Evolutionary conservation across 2,113 vertebrate species (phyloP).

Genomic region (Corydoras maculifer): DNA sequence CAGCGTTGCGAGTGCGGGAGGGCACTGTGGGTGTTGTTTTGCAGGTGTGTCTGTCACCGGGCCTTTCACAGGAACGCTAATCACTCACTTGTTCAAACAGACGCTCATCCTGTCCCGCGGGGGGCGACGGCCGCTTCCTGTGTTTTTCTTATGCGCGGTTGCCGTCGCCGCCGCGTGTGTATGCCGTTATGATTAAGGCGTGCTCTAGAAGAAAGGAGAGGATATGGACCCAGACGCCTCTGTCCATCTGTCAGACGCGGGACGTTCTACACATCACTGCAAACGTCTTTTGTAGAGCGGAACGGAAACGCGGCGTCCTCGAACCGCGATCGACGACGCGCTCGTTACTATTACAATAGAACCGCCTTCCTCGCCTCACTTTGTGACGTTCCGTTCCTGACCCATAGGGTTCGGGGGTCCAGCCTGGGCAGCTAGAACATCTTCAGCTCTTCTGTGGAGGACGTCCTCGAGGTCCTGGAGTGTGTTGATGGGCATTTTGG

Average conservation of each 20-base stretch:
- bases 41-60: slow-evolving; percentile 57
- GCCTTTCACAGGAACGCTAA: slow-evolving; percentile 56
- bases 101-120: slow-evolving; percentile 34
- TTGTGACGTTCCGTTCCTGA: no score
- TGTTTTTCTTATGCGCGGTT: slow-evolving; percentile 42
- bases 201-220: slow-evolving; percentile 43
- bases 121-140: slow-evolving; percentile 50
- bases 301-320: no score
- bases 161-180: slow-evolving; percentile 23
- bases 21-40: slow-evolving; percentile 55
- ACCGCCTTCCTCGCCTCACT: no score
- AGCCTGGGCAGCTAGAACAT: no score
- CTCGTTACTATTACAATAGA: no score
- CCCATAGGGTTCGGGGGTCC: no score
- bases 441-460: no score
- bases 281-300: neutral
- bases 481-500: no score
- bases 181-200: slow-evolving; percentile 46
- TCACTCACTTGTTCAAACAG: slow-evolving; percentile 57
- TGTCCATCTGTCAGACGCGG: slow-evolving; percentile 50
- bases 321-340: no score
- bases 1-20: slow-evolving; percentile 54
- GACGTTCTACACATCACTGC: slow-evolving; percentile 31
- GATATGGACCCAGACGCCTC: slow-evolving; percentile 40
- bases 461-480: no score